These are phyloP conservation scores for Vandiemenella viatica DNA, from an alignment of 2,888 invertebrate genomes.

Conservation along the genomic window DNA sequence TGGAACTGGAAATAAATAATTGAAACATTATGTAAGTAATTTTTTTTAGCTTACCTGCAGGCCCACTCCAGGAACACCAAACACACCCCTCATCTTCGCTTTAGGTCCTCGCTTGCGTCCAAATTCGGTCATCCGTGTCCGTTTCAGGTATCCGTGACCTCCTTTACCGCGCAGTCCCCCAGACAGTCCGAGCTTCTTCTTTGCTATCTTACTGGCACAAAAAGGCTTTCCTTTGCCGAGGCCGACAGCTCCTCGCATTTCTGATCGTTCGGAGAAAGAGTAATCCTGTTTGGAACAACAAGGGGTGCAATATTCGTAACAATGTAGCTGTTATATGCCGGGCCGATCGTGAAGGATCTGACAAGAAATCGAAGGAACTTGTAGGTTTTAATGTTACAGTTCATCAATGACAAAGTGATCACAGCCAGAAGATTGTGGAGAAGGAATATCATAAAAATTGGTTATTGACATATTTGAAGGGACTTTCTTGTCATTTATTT, in stretches of 20 bases:
- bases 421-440: too few relatives aligned
- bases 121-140: slow-evolving; percentile 57
- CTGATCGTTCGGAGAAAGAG: slow-evolving; percentile 4
- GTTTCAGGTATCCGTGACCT: slow-evolving; percentile 55
- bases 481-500: too few relatives aligned
- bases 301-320: neutral
- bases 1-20: too few relatives aligned
- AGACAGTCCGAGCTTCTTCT: slow-evolving; percentile 54
- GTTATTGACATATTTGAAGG: too few relatives aligned
- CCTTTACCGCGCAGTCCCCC: slow-evolving; percentile 40
- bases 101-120: slow-evolving; percentile 74
- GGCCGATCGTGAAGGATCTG: too few relatives aligned
- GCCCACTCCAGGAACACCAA: slow-evolving; percentile 65
- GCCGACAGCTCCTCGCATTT: slow-evolving; percentile 35
- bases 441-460: too few relatives aligned
- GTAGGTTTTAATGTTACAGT: too few relatives aligned
- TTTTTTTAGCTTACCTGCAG: slow-evolving; percentile 37
- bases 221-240: slow-evolving; percentile 69
- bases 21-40: too few relatives aligned
- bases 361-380: too few relatives aligned
- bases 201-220: slow-evolving; percentile 57
- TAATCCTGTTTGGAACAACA: neutral
- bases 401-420: too few relatives aligned
- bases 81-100: slow-evolving; percentile 73
- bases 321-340: too few relatives aligned